phyloP scores from a whole-genome alignment of 2,797 vertebrate genomes.

The Cryptoblepharus egeriae region DNA sequence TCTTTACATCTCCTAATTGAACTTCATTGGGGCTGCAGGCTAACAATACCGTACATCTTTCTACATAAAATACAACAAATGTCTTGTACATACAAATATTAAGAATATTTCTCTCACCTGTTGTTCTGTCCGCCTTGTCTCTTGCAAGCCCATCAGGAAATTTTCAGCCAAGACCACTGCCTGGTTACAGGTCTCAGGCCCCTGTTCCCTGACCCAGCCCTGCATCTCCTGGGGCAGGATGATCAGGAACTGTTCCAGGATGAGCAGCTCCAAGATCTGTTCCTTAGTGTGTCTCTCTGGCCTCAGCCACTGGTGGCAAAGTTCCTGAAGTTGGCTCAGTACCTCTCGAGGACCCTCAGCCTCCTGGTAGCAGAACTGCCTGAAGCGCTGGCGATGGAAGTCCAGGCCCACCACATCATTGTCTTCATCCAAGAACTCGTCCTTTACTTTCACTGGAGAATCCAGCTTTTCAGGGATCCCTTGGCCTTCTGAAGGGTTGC shows the following conservation, averaged over 20 bases:
- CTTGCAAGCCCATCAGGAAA: background rate
- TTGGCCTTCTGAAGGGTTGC: background rate
- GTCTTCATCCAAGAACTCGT: background rate
- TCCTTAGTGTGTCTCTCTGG: slow-evolving; percentile 18
- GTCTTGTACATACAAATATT: no score
- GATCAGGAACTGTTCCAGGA: slow-evolving; percentile 26
- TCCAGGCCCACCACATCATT: background rate
- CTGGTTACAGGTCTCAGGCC: background rate
- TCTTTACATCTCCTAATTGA: no score
- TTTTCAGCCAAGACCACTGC: background rate
- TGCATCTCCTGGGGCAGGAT: slow-evolving; percentile 27
- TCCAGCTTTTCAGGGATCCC: background rate
- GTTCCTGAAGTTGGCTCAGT: background rate
- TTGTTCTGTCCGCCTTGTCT: background rate
- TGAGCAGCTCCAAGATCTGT: slow-evolving; percentile 15
- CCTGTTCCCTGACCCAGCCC: background rate
- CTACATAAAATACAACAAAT: no score
- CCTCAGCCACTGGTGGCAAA: slow-evolving; percentile 15
- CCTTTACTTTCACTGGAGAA: background rate
- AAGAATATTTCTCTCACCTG: background rate
- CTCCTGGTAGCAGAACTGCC: slow-evolving; percentile 26
- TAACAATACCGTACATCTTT: no score
- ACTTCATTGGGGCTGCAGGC: no score
- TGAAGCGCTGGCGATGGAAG: slow-evolving; percentile 16
- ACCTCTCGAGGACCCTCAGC: background rate